Conservation (phyloP, 2,113 vertebrate species). For the Ivindomyrus marchei region DNA sequence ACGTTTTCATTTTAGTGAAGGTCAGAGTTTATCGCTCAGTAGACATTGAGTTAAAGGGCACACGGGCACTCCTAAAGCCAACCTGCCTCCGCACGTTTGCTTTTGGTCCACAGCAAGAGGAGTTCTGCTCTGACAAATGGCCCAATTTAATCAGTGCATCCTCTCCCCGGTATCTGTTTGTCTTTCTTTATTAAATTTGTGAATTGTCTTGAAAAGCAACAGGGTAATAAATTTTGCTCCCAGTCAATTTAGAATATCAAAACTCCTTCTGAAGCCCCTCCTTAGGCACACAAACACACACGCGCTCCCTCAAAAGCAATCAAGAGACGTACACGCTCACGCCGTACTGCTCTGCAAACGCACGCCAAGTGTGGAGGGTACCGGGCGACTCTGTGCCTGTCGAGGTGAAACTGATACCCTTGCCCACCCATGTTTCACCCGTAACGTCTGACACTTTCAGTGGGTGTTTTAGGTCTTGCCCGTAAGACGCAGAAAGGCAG, state of each 20-base stretch:
- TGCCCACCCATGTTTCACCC: neutral
- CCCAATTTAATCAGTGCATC: constrained; percentile 35
- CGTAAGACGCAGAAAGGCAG: neutral
- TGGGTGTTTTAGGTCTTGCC: neutral
- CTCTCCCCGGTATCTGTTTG: constrained; percentile 31
- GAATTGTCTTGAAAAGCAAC: constrained; percentile 28
- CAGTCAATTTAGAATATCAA: constrained; percentile 35
- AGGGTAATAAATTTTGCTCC: constrained; percentile 30
- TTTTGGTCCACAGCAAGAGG: constrained; percentile 13
- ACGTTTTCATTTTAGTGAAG: neutral
- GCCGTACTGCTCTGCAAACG: neutral
- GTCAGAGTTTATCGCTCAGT: neutral
- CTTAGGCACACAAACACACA: neutral
- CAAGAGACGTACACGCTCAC: neutral
- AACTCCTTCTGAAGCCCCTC: constrained; percentile 16
- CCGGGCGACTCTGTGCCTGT: neutral
- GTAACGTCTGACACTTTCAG: neutral
- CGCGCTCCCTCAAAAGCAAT: neutral
- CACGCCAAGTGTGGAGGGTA: neutral
- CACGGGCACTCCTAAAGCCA: neutral
- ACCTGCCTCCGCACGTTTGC: constrained; percentile 15
- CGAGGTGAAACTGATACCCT: neutral
- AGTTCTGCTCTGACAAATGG: constrained; percentile 36
- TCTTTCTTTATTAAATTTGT: constrained; percentile 36
- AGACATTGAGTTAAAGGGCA: neutral